Evolutionary conservation across 2,113 vertebrate genomes (phyloP), one percentile per base, ranked within the genome.

Genomic region (Ptychochromis oligacanthus): DNA sequence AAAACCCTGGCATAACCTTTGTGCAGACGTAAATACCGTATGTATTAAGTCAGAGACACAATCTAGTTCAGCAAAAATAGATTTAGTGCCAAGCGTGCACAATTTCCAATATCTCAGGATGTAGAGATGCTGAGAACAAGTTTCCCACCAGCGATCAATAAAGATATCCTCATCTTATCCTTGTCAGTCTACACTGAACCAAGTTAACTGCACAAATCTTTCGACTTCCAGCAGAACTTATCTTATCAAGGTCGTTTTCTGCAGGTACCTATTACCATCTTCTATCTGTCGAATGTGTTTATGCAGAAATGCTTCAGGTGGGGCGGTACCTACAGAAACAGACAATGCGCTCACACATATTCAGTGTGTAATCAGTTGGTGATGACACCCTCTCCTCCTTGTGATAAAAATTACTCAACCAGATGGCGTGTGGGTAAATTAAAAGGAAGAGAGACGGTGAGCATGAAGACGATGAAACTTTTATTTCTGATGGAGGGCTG

Each of bases 401-500:
- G 46, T 81, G 65, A 82, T 86, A 78, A 82, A 86, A 90, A 91
- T 82, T 24, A 80, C 84, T 87, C 56, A 54, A 84, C 76, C 91
- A 89, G 91, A 89, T 92, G 91, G 84, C 13, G 67, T 88, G 86
- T 88, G 86, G 88, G 62, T 88, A 79, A 88, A 81, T 83, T 75
- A 86, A 87, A 81, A 87, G 80, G 87, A 88, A 88, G 77, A 70
- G 54, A 75, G 31, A 77, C 1, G 6, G 54, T 24, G 18, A 54
- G 57, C 40, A 80, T 31, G 60, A 79, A 77, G 34, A 84, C 46
- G 34, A 60, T 6, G 26, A 54, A 84, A 77, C 6, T 80, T 84
- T 22, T 2, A 59, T 52, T 59, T 24, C 22, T 59, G 12, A 46
- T 14, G 56, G 70, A 34, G 40, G 18, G 20, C 31, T 59, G 89